Evolutionary conservation across 2,888 invertebrate species (phyloP), one percentile per base, ranked within the genome.

Genomic region (Patella ulyssiponensis): DNA sequence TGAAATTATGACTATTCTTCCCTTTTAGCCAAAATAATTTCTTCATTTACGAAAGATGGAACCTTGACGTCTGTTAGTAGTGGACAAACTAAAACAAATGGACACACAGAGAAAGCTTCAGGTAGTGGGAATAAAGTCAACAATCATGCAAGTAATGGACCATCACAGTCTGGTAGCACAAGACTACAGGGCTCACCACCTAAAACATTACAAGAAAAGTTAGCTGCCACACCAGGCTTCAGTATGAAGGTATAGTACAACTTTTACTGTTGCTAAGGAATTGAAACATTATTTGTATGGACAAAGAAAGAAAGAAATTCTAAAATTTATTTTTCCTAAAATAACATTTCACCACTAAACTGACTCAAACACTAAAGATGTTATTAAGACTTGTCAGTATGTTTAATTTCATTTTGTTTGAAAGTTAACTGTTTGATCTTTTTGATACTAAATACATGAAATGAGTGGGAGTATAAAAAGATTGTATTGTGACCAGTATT

Each of bases 191-290:
- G 51, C 9, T 23, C 51, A n/a, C 64, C 72, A 17, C 56, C 72
- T 5, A 71, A 54, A 27, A 88, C 87, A 27, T 80, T 89, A 77
- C 76, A 86, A 76, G 88, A 88, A 79, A 83, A 88, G 77, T 80
- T 88, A 71, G 87, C 89, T 17, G 83, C 86, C 17, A 85, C 88
- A 27, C 89, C 88, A n/a, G 88, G 89, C 54, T 88, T 89, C 76
- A 88, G 86, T 77, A 85, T 87, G 85, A 88, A 86, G 87, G 88
- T 89, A 81, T 20, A 23, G 17, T 15, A 51, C 17, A 52, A 20
- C n/a, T 54, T 20, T 54, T 14, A n/a, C 12, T 78, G 33, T 74
- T 58, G 15, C 12, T 51, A n/a, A 3, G 53, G 72, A 69, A 23
- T n/a, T 33, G 23, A 12, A 23, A 15, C 44, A 71, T 33, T 44